phyloP scores from a whole-genome alignment of 2,888 invertebrate species.

The Ichneumon xanthorius region DNA sequence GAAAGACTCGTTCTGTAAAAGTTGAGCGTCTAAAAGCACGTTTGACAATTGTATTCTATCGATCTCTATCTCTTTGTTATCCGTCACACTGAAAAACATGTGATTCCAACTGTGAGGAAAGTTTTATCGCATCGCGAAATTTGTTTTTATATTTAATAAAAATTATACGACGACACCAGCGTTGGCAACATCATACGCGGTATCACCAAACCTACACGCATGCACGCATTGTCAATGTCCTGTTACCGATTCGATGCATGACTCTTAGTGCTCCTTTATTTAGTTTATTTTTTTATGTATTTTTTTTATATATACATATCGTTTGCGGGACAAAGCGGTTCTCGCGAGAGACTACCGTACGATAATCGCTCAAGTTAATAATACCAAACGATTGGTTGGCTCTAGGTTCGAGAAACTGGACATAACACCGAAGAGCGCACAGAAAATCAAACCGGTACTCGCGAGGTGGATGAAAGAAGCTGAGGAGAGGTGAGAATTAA shows the following conservation, averaged over 20 bases:
- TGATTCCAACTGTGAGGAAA: slow-evolving; percentile 32
- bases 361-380: slow-evolving; percentile 30
- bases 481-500: slow-evolving; percentile 93
- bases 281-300: slow-evolving; percentile 54
- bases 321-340: neutral
- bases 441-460: slow-evolving; percentile 99
- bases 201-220: slow-evolving; percentile 84
- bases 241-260: slow-evolving; percentile 83
- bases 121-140: slow-evolving; percentile 39
- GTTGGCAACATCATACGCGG: slow-evolving; percentile 84
- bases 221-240: slow-evolving; percentile 85
- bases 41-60: slow-evolving; percentile 44
- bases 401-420: slow-evolving; percentile 99
- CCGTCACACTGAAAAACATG: slow-evolving; percentile 10
- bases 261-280: slow-evolving; percentile 82
- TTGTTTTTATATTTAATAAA: slow-evolving; percentile 11
- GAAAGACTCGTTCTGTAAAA: slow-evolving; percentile 73
- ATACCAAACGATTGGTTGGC: slow-evolving; percentile 86
- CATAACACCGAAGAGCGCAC: slow-evolving; percentile 99
- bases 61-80: slow-evolving; percentile 15
- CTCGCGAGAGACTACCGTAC: neutral
- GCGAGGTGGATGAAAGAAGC: slow-evolving; percentile 99
- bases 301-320: slow-evolving; percentile 24
- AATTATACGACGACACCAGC: slow-evolving; percentile 71
- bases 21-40: slow-evolving; percentile 67